phyloP scores from a whole-genome alignment of 1,140 invertebrate species.

The Macrobrachium nipponense region DNA sequence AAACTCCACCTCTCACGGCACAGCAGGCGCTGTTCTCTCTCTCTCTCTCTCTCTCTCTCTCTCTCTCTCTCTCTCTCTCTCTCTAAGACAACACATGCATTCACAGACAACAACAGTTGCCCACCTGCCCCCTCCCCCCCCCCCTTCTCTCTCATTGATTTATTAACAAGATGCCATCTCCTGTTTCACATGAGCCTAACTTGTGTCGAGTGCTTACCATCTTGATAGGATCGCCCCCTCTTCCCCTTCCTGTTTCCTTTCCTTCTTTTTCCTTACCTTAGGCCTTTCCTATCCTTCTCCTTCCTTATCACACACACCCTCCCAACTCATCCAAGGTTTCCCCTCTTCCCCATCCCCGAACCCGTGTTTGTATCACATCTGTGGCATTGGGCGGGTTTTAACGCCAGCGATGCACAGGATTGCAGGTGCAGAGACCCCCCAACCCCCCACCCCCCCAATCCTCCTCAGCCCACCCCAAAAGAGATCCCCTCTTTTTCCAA shows the following conservation, averaged over 20 bases:
- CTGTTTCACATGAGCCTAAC: too few relatives aligned
- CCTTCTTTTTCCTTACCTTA: neutral
- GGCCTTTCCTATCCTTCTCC: neutral
- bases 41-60: neutral
- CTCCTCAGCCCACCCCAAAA: neutral
- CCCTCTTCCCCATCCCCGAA: neutral
- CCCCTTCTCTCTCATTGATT: neutral
- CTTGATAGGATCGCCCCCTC: neutral
- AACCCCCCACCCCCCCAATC: neutral
- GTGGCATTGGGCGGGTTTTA: too few relatives aligned
- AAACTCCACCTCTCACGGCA: constrained; percentile 17
- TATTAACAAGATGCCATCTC: neutral
- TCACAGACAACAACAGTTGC: neutral
- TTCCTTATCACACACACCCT: neutral
- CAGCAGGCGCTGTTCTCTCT: neutral
- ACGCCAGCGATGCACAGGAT: too few relatives aligned
- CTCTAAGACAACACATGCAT: neutral
- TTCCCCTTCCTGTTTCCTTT: neutral
- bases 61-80: neutral
- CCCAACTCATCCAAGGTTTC: neutral
- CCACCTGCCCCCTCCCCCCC: neutral
- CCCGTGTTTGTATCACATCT: too few relatives aligned
- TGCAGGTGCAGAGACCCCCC: neutral
- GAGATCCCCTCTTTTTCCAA: neutral
- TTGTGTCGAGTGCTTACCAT: too few relatives aligned